A percentile compares a stretch with the other conserved stretches of the same genome.
Evolutionary conservation across 1,140 invertebrate genomes (phyloP).

Genomic region (Drosophila ficusphila): DNA sequence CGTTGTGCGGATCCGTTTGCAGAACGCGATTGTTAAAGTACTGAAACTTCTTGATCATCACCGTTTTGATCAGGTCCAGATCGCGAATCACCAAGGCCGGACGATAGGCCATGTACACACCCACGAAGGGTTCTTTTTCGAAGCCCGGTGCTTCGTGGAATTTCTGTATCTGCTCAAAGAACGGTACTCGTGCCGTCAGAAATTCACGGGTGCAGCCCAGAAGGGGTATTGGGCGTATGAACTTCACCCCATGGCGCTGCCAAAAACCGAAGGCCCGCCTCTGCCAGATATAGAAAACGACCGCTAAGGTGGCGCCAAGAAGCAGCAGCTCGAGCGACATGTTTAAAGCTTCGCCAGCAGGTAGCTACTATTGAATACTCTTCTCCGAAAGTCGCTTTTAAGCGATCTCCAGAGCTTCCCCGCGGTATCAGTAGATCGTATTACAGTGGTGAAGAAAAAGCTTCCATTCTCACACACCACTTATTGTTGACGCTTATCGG

Average conservation of each 20-base stretch:
- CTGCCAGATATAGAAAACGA: slow-evolving; percentile 59
- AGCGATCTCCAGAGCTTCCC: slow-evolving; percentile 20
- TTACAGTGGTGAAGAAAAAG: background rate
- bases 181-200: slow-evolving; percentile 29
- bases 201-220: slow-evolving; percentile 73
- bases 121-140: slow-evolving; percentile 69
- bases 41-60: slow-evolving; percentile 85
- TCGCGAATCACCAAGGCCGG: slow-evolving; percentile 85
- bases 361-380: slow-evolving; percentile 12
- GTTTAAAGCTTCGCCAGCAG: background rate
- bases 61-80: slow-evolving; percentile 85
- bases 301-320: slow-evolving; percentile 40
- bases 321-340: slow-evolving; percentile 52
- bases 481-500: background rate
- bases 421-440: background rate
- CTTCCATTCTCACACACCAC: background rate
- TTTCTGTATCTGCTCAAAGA: slow-evolving; percentile 39
- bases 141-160: slow-evolving; percentile 48
- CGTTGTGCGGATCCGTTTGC: slow-evolving; percentile 56
- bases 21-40: slow-evolving; percentile 65
- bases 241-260: slow-evolving; percentile 81
- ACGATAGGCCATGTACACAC: slow-evolving; percentile 80
- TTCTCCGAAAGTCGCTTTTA: background rate
- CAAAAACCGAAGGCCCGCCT: slow-evolving; percentile 69
- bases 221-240: slow-evolving; percentile 67